phyloP scores from a whole-genome alignment of 2,888 invertebrate species.

The Acronicta aceris region DNA sequence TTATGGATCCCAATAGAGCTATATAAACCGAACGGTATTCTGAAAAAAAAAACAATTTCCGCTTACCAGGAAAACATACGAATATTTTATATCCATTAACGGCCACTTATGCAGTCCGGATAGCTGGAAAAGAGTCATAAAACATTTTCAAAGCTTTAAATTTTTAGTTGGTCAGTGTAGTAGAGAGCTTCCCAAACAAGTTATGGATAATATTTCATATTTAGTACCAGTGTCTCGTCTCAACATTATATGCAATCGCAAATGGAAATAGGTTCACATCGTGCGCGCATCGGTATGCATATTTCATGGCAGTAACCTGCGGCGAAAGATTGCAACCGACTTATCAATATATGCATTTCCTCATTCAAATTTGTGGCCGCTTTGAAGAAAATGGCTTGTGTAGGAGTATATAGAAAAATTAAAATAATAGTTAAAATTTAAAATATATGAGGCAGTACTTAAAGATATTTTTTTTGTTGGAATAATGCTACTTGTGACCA shows the following conservation, averaged over 20 bases:
- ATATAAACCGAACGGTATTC: background rate
- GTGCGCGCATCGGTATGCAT: constrained; percentile 44
- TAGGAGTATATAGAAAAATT: constrained; percentile 2
- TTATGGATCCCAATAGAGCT: background rate
- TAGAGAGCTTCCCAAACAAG: constrained; percentile 26
- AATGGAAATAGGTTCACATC: constrained; percentile 52
- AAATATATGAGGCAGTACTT: no score
- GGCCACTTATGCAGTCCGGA: constrained; percentile 12
- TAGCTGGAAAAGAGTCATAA: constrained; percentile 24
- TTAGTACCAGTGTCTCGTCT: constrained; percentile 33
- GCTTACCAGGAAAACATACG: background rate
- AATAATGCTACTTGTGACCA: no score
- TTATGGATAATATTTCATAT: constrained; percentile 40
- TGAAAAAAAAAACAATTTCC: background rate
- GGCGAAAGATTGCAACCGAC: constrained; percentile 35
- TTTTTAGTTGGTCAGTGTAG: constrained; percentile 29
- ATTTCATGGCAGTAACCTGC: constrained; percentile 46
- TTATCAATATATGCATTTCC: constrained; percentile 53
- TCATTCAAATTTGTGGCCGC: constrained; percentile 37
- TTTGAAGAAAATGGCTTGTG: constrained; percentile 31
- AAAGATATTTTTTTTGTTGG: no score
- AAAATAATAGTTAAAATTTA: background rate
- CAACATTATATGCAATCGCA: constrained; percentile 50
- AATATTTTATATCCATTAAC: constrained; percentile 24
- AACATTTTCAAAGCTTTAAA: constrained; percentile 34